phyloP scores from a whole-genome alignment of 2,797 vertebrate species.

The Thripadectes ignobilis region DNA sequence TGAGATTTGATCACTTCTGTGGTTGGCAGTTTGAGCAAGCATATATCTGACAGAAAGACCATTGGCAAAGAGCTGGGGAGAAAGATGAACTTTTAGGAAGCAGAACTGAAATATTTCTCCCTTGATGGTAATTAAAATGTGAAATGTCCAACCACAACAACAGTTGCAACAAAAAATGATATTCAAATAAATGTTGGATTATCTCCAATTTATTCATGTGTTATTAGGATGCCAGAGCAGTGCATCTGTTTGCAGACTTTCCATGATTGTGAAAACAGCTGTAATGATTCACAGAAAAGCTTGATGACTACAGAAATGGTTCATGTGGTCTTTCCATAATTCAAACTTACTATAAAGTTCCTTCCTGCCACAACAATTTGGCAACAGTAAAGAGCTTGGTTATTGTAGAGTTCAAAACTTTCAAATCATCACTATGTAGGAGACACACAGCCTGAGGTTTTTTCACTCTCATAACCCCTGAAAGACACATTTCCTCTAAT shows the following conservation, averaged over 20 bases:
- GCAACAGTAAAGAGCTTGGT: not conserved
- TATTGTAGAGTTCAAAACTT: not conserved
- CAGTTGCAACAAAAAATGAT: not conserved
- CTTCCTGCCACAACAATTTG: not conserved
- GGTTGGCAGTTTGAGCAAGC: not conserved
- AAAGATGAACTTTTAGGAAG: not conserved
- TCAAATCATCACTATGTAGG: not conserved
- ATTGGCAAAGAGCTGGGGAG: not conserved
- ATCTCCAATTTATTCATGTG: not conserved
- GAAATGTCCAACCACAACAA: not conserved
- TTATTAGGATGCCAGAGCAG: not conserved
- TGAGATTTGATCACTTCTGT: not conserved
- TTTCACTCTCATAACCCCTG: not conserved
- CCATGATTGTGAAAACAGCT: not conserved
- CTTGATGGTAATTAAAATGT: not conserved
- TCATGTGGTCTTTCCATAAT: not conserved
- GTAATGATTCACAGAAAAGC: not conserved
- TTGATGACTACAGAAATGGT: not conserved
- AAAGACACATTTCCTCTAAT: not conserved
- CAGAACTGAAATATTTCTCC: not conserved
- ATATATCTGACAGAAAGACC: not conserved
- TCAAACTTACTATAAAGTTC: not conserved
- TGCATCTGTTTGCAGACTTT: not conserved
- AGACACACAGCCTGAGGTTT: not conserved
- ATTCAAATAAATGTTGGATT: not conserved